These are phyloP conservation scores for Vanessa cardui DNA, from an alignment of 2,888 invertebrate genomes.

Conservation along the genomic window DNA sequence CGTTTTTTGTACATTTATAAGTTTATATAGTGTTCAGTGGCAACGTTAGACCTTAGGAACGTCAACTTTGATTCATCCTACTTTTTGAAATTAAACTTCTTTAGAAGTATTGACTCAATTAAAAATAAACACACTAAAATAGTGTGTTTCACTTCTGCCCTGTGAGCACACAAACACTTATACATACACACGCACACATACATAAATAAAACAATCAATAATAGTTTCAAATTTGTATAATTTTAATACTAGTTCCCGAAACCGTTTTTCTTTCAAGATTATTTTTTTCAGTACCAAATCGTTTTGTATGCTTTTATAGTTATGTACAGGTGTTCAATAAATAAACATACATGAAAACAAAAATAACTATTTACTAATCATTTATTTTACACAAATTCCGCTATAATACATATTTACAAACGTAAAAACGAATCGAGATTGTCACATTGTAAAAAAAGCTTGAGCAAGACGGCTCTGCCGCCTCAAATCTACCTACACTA, in stretches of 20 bases:
- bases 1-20: no score
- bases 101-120: no score
- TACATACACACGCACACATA: no score
- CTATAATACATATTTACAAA: slow-evolving; percentile 83
- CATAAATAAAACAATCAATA: slow-evolving; percentile 3
- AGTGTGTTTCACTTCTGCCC: no score
- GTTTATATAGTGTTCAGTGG: neutral
- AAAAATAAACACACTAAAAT: no score
- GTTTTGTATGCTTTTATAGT: neutral
- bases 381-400: slow-evolving; percentile 80
- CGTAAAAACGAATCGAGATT: slow-evolving; percentile 77
- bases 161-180: no score
- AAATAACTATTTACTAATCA: slow-evolving; percentile 66
- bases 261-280: neutral
- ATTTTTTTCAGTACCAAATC: neutral
- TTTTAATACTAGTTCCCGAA: neutral
- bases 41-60: neutral
- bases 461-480: slow-evolving; percentile 60
- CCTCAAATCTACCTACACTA: slow-evolving; percentile 40
- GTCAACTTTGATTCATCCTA: neutral
- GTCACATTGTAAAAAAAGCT: slow-evolving; percentile 76
- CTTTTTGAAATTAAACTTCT: neutral
- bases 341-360: slow-evolving; percentile 49
- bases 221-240: slow-evolving; percentile 6
- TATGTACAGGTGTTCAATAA: slow-evolving; percentile 19